These are phyloP conservation scores for Polymixis lichenea DNA, from an alignment of 2,888 invertebrate genomes.

Conservation along the genomic window DNA sequence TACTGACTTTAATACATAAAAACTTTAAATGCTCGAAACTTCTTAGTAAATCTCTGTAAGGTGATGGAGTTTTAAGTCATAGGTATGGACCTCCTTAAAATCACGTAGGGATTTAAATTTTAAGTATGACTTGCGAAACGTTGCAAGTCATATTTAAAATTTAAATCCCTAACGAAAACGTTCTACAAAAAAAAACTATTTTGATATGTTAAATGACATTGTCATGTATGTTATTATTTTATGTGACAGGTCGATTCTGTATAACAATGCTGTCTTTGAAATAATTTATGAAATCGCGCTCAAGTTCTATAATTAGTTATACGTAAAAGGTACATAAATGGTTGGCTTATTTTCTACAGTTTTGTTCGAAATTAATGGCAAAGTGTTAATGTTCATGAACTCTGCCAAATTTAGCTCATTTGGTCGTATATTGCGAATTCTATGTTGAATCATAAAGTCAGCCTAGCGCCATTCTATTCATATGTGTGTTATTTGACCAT, in stretches of 20 bases:
- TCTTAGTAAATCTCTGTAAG: neutral
- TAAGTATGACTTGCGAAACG: too few species aligned
- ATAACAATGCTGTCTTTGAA: neutral
- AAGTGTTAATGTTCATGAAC: neutral
- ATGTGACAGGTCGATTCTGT: neutral
- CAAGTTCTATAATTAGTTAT: neutral
- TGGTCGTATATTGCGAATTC: neutral
- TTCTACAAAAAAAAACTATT: neutral
- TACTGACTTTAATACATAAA: too few species aligned
- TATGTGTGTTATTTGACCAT: constrained; percentile 39
- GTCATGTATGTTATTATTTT: neutral
- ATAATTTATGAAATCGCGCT: neutral
- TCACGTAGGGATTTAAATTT: neutral
- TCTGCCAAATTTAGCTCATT: neutral
- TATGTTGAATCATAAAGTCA: neutral
- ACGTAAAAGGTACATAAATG: neutral
- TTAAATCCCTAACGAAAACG: too few species aligned
- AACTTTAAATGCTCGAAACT: neutral
- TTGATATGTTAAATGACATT: neutral
- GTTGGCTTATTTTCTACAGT: neutral
- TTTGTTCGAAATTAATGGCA: neutral
- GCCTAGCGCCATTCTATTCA: constrained; percentile 9
- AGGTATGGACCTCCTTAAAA: neutral
- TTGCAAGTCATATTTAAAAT: too few species aligned
- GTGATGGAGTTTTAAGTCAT: neutral